A percentile compares a stretch with the other conserved stretches of the same genome.
These are phyloP conservation scores for Callimico goeldii DNA, from an alignment of 2,797 vertebrate genomes.

Conservation along the genomic window DNA sequence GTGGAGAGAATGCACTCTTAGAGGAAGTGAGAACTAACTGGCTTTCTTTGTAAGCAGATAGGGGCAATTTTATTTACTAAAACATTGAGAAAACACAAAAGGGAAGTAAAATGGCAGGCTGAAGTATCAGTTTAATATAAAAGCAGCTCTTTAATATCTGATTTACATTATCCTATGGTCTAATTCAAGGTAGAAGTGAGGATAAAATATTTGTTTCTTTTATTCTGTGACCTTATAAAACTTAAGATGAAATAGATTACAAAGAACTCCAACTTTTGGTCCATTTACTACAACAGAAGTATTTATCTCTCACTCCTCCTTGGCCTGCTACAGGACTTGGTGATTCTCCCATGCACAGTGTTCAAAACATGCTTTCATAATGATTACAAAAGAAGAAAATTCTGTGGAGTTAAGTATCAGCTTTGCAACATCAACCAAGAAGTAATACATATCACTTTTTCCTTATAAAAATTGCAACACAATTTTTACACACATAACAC, in stretches of 20 bases:
- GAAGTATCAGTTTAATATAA: neutral
- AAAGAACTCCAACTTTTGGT: neutral
- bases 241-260: neutral
- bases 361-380: neutral
- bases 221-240: neutral
- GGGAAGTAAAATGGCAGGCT: neutral
- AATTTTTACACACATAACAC: neutral
- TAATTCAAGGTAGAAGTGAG: neutral
- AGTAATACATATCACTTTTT: neutral
- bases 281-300: neutral
- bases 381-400: neutral
- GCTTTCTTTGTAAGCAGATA: neutral
- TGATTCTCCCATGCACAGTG: neutral
- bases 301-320: neutral
- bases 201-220: neutral
- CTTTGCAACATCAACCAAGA: neutral
- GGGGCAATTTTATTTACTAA: neutral
- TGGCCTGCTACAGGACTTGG: neutral
- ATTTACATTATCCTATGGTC: neutral
- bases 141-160: neutral
- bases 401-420: neutral
- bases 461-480: neutral
- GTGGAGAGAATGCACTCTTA: neutral
- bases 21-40: rapidly evolving
- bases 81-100: neutral